Evolutionary conservation across 2,113 vertebrate genomes (phyloP), one percentile per base, ranked within the genome.

Genomic region (Columbina picui): DNA sequence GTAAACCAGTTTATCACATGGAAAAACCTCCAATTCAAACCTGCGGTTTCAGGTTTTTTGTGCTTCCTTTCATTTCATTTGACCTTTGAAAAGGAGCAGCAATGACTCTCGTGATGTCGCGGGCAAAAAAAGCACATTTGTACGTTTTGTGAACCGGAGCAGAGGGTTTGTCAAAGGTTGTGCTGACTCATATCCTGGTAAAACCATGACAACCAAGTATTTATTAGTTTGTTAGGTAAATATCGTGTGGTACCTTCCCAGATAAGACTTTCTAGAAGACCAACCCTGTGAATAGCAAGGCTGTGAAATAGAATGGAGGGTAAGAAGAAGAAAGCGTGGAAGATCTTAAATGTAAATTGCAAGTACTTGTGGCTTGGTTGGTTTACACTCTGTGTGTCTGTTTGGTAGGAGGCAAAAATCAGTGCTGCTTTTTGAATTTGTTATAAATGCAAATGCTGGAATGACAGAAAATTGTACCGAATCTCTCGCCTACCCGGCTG

Each of bases 121-220:
- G 17, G 64, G 60, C 22, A 60, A 63, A 65, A 45, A 83, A 74
- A 69, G 36, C 89, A 63, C 65, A 23, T 68, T 81, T 81, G 36
- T 32, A 0, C 83, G 79, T 79, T 69, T 57, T 88, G 68, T 94
- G 86, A 57, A 7, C 75, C 80, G 64, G 68, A 68, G 45, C 88
- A 78, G 64, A 2, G 26, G 60, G 76, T 27, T 63, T 45, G 57
- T 83, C 68, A 43, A 56, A 80, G 75, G 88, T 70, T 60, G 41
- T 94, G 49, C 52, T 97, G 96, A 97, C 84, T 97, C 95, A 97
- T 74, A 94, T 95, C 92, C 96, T 90, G 93, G 79, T 86, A 85
- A 77, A 96, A 81, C 92, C 86, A 83, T 90, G 86, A 71, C 96
- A 95, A 91, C 90, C 7, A 56, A 93, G 78, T 88, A 90, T 61